Evolutionary conservation across 2,888 invertebrate species (phyloP), one percentile per base, ranked within the genome.

Genomic region (Platycheirus albimanus): DNA sequence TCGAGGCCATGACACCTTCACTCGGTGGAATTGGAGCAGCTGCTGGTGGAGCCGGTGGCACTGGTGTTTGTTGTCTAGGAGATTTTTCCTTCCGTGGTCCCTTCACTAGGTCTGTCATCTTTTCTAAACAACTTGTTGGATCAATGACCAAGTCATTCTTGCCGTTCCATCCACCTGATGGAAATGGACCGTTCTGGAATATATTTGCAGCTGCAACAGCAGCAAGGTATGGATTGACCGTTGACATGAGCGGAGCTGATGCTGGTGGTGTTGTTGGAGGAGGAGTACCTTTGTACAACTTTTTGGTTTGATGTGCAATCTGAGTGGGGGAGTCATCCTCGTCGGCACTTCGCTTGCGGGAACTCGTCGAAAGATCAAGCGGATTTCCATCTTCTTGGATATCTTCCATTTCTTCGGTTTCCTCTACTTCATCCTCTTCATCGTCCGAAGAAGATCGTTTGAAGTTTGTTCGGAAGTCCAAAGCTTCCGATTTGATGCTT

Each of bases 91-190:
- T 96, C 7, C 87, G 86, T 2, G 87, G 86, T 0, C 96, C 96
- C 88, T 96, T 95, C 86, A 96, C 97, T 83, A 97, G 92, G 87
- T 97, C 97, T 86, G 96, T 96, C 97, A 97, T 97, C 90, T 97
- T 97, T 88, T 97, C 97, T 51, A 97, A 91, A 2, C 96, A 96
- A 89, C 96, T 96, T 0, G 96, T 95, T 0, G 96, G 96, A 88
- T 96, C 96, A 87, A 96, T 95, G 1, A 94, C 94, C 91, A 95
- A 93, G 88, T 96, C 96, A 86, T 94, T 92, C 91, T 96, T 96
- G 69, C 90, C 90, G 85, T 90, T 76, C 96, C 96, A 89, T 95
- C 96, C 96, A 43, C 93, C 93, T 6, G 91, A 89, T 11, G 93
- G 93, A 52, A 93, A 91, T 43, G 92, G 93, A 28, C 93, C 93